Conservation (phyloP, 2,888 invertebrate genomes). For the Xestia ashworthii region DNA sequence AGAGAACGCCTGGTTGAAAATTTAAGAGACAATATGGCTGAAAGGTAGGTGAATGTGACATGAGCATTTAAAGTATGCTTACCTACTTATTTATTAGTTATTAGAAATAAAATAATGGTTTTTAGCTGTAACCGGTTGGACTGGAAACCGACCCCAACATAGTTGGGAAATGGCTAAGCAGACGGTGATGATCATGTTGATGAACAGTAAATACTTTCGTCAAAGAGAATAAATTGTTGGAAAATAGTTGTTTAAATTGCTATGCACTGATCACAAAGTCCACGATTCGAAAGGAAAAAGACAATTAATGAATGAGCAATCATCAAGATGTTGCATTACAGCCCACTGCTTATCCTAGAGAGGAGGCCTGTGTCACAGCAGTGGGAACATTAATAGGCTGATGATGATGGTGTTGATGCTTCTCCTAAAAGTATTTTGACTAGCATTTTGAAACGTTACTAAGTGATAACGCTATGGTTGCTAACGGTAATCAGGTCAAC, state of each 20-base stretch:
- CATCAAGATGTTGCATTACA: not conserved
- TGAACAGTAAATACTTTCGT: not conserved
- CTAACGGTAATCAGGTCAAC: not conserved
- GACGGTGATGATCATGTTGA: not conserved
- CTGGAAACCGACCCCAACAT: too few relatives aligned
- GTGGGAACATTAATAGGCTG: too few relatives aligned
- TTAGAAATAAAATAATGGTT: too few relatives aligned
- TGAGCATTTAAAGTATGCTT: not conserved
- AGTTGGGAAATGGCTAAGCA: too few relatives aligned
- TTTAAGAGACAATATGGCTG: conserved; percentile 21
- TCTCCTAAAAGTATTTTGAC: not conserved
- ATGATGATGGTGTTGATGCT: too few relatives aligned
- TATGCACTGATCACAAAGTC: not conserved
- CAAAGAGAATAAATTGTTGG: not conserved
- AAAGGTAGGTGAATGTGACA: not conserved
- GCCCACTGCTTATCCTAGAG: not conserved
- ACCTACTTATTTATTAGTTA: not conserved
- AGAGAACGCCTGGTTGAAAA: conserved; percentile 22
- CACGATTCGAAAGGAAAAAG: not conserved
- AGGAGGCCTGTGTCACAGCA: too few relatives aligned
- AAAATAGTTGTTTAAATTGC: not conserved
- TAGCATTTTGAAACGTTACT: not conserved
- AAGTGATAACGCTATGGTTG: not conserved
- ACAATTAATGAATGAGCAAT: not conserved
- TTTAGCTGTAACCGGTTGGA: too few relatives aligned